A percentile compares a stretch with the other conserved stretches of the same genome.
Evolutionary conservation across 2,797 vertebrate species (phyloP).

Genomic region (Paguma larvata): DNA sequence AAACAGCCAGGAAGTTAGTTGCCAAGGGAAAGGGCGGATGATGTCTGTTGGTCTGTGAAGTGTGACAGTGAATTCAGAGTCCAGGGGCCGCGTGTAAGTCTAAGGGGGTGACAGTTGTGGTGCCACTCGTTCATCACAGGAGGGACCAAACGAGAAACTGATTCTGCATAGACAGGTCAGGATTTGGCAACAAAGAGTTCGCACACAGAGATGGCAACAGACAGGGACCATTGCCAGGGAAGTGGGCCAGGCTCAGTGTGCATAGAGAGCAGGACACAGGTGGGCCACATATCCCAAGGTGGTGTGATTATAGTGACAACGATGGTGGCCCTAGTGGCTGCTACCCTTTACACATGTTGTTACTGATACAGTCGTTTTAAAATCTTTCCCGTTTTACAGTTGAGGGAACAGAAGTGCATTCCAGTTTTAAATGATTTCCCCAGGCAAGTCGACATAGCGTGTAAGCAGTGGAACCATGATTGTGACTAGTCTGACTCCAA

Average conservation of each 20-base stretch:
- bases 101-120: not conserved
- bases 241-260: not conserved
- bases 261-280: not conserved
- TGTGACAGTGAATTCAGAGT: not conserved
- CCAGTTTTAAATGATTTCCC: conserved; percentile 28
- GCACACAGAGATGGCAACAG: not conserved
- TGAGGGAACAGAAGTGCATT: conserved; percentile 12
- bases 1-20: not conserved
- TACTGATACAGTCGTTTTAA: not conserved
- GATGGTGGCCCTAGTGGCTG: not conserved
- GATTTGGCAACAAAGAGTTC: not conserved
- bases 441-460: not conserved
- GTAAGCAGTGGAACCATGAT: not conserved
- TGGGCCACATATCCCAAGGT: not conserved
- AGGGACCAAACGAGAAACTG: not conserved
- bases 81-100: not conserved
- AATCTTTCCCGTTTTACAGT: not conserved
- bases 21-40: not conserved
- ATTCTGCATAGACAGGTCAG: not conserved
- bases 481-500: not conserved
- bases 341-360: not conserved
- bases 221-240: not conserved
- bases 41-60: not conserved
- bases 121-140: not conserved
- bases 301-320: not conserved